Percentiles rank a stretch among this genome's conserved stretches.
Evolutionary conservation across 37 sponge, comb jelly and placozoan species (phyloP).

Genomic region (Agelas oroides): DNA sequence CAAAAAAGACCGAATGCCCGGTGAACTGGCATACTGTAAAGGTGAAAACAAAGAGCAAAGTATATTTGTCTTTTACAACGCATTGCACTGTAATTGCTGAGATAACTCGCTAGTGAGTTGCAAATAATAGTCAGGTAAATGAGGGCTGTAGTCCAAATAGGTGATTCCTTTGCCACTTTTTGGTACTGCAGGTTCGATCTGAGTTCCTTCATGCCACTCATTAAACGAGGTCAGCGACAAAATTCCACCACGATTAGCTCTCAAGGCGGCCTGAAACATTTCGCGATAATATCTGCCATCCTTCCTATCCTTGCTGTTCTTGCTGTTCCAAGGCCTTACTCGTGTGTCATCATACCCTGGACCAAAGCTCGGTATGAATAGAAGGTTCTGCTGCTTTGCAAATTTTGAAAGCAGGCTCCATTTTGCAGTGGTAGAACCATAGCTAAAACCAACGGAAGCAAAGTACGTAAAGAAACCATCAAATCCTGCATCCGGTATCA

Average conservation of each 20-base stretch:
- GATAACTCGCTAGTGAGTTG: slow-evolving; percentile 48
- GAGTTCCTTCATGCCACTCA: slow-evolving; percentile 96
- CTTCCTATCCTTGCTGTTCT: slow-evolving; percentile 42
- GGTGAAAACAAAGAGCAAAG: too few species aligned
- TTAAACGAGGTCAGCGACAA: slow-evolving; percentile 91
- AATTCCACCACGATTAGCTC: not conserved
- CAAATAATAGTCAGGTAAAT: slow-evolving; percentile 64
- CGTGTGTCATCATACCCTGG: slow-evolving; percentile 88
- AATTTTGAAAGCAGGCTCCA: slow-evolving; percentile 61
- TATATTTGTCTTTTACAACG: too few species aligned
- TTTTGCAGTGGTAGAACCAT: slow-evolving; percentile 66
- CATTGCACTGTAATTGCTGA: not conserved
- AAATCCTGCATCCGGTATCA: slow-evolving; percentile 66
- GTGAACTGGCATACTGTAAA: too few species aligned
- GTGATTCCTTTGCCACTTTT: slow-evolving; percentile 14
- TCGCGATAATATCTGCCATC: slow-evolving; percentile 71
- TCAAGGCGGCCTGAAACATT: slow-evolving; percentile 52
- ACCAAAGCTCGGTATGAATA: slow-evolving; percentile 91
- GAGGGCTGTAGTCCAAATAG: slow-evolving; percentile 70
- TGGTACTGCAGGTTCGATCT: slow-evolving; percentile 85
- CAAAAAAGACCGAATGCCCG: too few species aligned
- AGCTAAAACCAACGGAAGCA: slow-evolving; percentile 80
- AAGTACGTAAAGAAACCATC: slow-evolving; percentile 96
- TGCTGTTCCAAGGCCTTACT: slow-evolving; percentile 86
- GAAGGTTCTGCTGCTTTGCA: slow-evolving; percentile 50